These are phyloP conservation scores for Pollimyrus isidori DNA, from an alignment of 2,113 vertebrate species.

Conservation along the genomic window DNA sequence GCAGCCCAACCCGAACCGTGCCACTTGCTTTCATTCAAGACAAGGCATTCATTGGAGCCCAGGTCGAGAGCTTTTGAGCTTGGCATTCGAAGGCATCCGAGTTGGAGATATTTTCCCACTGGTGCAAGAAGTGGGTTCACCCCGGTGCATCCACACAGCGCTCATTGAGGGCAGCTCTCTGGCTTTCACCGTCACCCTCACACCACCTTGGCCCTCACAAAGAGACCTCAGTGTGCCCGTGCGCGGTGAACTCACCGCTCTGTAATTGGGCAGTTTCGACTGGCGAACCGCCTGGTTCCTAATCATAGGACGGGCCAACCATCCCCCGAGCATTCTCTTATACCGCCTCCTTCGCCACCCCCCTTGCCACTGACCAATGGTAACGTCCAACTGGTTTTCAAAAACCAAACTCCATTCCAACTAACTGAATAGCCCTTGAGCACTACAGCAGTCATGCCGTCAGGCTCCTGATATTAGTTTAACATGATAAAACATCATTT, in stretches of 20 bases:
- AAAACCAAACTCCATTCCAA: not conserved
- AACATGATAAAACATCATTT: not conserved
- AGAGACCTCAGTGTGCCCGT: not conserved
- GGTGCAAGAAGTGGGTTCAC: constrained; percentile 14
- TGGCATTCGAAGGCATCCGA: not conserved
- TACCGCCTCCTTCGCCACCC: not conserved
- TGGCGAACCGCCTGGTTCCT: constrained; percentile 2
- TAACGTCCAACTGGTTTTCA: not conserved
- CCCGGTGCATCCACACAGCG: constrained; percentile 15
- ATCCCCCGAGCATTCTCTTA: not conserved
- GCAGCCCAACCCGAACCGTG: not conserved
- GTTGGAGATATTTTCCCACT: constrained; percentile 19
- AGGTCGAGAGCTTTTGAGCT: not conserved
- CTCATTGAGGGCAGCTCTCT: not conserved
- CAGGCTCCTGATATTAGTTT: not conserved
- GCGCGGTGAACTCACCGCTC: constrained; percentile 13
- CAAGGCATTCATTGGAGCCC: constrained; percentile 7
- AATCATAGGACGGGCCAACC: not conserved
- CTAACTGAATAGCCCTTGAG: not conserved
- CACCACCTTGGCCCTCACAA: constrained; percentile 14
- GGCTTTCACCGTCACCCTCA: not conserved
- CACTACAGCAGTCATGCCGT: not conserved
- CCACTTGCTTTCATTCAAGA: constrained; percentile 6
- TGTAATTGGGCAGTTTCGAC: constrained; percentile 16
- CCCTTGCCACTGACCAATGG: not conserved